These are phyloP conservation scores for Heterocephalus glaber DNA, from an alignment of 2,113 vertebrate species.

Conservation along the genomic window DNA sequence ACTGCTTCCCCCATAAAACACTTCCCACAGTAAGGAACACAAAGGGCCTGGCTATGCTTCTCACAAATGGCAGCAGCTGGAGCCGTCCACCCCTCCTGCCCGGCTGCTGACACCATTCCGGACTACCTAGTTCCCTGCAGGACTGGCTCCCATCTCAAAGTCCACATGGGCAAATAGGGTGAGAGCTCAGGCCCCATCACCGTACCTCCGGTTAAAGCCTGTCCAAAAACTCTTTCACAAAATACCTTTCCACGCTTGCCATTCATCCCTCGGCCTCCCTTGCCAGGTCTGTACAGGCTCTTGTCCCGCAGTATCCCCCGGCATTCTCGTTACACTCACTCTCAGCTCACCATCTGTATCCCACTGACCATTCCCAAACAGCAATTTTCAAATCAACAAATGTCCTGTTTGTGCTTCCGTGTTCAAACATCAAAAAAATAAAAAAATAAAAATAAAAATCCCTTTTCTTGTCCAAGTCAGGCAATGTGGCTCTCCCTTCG, in stretches of 20 bases:
- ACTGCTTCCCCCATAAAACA: not conserved
- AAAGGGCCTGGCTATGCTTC: not conserved
- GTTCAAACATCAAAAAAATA: not conserved
- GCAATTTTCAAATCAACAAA: not conserved
- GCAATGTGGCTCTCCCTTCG: too few species aligned
- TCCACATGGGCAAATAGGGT: accelerated
- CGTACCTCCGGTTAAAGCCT: not conserved
- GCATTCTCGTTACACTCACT: not conserved
- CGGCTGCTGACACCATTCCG: not conserved
- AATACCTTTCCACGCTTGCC: too few species aligned
- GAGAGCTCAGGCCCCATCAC: not conserved
- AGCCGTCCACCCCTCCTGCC: too few species aligned
- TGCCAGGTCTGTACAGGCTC: too few species aligned
- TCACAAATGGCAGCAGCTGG: not conserved
- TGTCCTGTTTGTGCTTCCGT: not conserved
- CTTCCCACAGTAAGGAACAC: not conserved
- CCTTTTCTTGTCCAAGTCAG: not conserved
- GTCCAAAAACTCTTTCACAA: too few species aligned
- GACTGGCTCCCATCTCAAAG: not conserved
- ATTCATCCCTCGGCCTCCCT: not conserved
- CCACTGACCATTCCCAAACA: not conserved
- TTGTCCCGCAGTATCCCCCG: not conserved
- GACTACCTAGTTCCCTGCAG: not conserved
- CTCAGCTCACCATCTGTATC: not conserved
- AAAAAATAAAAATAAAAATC: not conserved